phyloP scores from a whole-genome alignment of 2,797 vertebrate species.

The Darevskia nairensis region DNA sequence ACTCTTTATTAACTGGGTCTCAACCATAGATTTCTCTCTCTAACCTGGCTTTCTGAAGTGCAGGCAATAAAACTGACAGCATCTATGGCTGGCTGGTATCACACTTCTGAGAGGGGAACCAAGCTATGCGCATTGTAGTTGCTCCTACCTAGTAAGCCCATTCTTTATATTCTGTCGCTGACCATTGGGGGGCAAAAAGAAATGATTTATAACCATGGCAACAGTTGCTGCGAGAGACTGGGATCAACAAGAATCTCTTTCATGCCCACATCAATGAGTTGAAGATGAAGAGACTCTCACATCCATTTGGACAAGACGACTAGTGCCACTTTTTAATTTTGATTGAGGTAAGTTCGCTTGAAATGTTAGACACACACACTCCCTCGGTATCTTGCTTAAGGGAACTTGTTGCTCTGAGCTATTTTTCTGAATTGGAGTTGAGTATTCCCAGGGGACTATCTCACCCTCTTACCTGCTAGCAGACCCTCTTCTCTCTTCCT shows the following conservation, averaged over 20 bases:
- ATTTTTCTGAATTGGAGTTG: background rate
- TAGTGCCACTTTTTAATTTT: conserved; percentile 26
- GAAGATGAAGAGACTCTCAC: conserved; percentile 42
- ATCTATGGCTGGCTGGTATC: background rate
- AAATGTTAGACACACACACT: background rate
- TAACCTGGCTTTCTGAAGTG: conserved; percentile 9
- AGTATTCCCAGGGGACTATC: background rate
- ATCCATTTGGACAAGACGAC: background rate
- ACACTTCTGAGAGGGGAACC: background rate
- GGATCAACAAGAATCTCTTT: conserved; percentile 66
- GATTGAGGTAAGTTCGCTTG: conserved; percentile 16
- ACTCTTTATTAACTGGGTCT: background rate
- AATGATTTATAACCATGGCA: conserved; percentile 75
- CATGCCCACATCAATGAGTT: conserved; percentile 41
- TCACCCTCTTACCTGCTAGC: background rate
- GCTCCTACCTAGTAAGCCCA: conserved; percentile 2
- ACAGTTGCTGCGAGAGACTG: conserved; percentile 70
- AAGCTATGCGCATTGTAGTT: background rate
- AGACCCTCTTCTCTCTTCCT: conserved; percentile 11
- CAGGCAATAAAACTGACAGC: conserved; percentile 10
- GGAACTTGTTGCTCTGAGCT: background rate
- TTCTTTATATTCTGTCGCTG: conserved; percentile 60
- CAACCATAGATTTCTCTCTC: background rate
- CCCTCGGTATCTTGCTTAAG: background rate
- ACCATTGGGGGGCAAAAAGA: conserved; percentile 45